Percentiles rank a stretch among this genome's conserved stretches.
These are phyloP conservation scores for Alexandromys fortis DNA, from an alignment of 2,113 vertebrate genomes.

Conservation along the genomic window DNA sequence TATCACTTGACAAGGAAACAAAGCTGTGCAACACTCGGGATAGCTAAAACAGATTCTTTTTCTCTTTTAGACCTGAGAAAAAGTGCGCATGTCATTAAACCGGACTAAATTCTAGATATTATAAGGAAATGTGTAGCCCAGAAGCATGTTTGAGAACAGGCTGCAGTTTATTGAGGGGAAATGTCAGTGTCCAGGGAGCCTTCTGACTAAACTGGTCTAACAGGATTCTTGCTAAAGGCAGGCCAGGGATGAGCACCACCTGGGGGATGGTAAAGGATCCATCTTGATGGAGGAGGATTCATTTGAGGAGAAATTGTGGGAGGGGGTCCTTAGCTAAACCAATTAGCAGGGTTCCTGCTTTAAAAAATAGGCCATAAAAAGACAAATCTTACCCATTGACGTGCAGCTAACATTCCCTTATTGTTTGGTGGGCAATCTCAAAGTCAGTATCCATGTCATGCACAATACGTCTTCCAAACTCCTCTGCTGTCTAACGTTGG, in stretches of 20 bases:
- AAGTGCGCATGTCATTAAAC: background rate
- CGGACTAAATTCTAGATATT: background rate
- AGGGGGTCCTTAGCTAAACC: background rate
- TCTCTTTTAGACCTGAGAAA: background rate
- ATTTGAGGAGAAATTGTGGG: background rate
- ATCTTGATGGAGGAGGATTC: no score
- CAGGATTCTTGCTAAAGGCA: background rate
- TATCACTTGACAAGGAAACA: background rate
- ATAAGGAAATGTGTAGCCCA: background rate
- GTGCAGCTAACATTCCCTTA: background rate
- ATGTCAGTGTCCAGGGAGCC: background rate
- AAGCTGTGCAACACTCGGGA: background rate
- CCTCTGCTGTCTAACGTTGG: background rate
- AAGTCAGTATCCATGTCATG: background rate
- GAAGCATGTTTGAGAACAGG: background rate
- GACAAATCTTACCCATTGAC: background rate
- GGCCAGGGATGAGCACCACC: background rate
- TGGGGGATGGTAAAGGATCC: background rate
- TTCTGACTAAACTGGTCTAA: constrained; percentile 29
- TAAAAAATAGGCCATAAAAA: background rate
- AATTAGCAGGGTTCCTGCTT: background rate
- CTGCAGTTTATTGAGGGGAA: background rate
- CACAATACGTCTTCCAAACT: background rate
- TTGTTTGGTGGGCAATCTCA: background rate
- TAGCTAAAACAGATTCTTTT: background rate